phyloP scores from a whole-genome alignment of 2,888 invertebrate species.

The Pogonocherus hispidulus region DNA sequence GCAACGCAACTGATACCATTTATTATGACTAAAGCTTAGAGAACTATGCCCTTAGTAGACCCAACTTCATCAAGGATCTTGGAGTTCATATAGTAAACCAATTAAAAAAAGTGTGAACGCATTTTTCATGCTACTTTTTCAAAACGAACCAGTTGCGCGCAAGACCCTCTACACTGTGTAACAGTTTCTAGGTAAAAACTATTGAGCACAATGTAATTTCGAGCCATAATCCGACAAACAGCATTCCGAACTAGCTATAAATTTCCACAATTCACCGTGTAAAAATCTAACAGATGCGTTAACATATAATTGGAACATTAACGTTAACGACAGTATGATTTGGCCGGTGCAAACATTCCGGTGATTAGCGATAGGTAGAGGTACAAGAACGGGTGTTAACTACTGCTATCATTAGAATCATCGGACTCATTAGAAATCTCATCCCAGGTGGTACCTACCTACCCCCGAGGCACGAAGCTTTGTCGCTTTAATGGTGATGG shows the following conservation, averaged over 20 bases:
- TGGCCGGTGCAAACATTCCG: slow-evolving; percentile 35
- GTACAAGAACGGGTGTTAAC: slow-evolving; percentile 49
- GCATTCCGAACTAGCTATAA: neutral
- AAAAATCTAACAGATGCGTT: slow-evolving; percentile 25
- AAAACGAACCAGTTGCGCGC: no score
- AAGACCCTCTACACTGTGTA: no score
- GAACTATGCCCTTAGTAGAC: no score
- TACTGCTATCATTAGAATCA: slow-evolving; percentile 48
- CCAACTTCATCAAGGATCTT: no score
- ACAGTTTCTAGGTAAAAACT: neutral
- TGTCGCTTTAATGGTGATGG: slow-evolving; percentile 33
- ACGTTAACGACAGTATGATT: slow-evolving; percentile 46
- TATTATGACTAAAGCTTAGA: no score
- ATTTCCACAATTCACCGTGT: neutral
- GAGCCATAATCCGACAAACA: neutral
- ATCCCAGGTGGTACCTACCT: slow-evolving; percentile 23
- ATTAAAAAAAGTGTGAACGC: no score
- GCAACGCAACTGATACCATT: no score
- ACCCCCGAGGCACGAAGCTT: slow-evolving; percentile 5
- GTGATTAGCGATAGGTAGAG: slow-evolving; percentile 46
- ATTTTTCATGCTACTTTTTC: no score
- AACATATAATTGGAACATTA: slow-evolving; percentile 32
- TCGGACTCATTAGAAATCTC: slow-evolving; percentile 37
- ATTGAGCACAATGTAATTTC: neutral
- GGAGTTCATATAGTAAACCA: no score